phyloP scores from a whole-genome alignment of 2,888 invertebrate species.

The Actias luna region DNA sequence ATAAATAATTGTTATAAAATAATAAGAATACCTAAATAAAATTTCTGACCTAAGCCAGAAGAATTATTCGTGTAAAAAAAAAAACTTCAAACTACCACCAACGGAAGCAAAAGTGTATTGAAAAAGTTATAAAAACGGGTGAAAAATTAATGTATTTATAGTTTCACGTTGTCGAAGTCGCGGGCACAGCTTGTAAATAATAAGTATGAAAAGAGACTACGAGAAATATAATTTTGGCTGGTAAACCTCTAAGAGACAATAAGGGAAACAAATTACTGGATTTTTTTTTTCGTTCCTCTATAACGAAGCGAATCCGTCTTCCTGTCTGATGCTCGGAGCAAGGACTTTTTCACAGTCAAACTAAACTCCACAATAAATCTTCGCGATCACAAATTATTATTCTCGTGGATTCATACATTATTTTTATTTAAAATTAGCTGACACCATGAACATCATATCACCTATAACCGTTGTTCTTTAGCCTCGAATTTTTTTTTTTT shows the following conservation, averaged over 20 bases:
- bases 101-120: too few species aligned
- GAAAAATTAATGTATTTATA: too few species aligned
- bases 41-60: too few species aligned
- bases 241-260: not conserved
- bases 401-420: not conserved
- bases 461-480: too few species aligned
- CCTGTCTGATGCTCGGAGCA: not conserved
- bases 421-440: not conserved
- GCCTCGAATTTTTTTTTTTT: too few species aligned
- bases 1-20: too few species aligned
- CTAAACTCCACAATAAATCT: slow-evolving; percentile 6
- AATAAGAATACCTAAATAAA: too few species aligned
- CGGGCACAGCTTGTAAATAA: not conserved
- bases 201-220: not conserved
- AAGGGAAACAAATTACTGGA: not conserved
- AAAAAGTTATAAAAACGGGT: too few species aligned
- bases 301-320: not conserved
- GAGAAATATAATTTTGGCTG: not conserved
- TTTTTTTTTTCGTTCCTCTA: not conserved
- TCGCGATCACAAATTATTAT: not conserved
- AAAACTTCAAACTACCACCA: too few species aligned
- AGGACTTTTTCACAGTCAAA: slow-evolving; percentile 1
- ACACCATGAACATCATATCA: too few species aligned
- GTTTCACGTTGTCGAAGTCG: too few species aligned
- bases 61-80: too few species aligned